A percentile compares a stretch with the other conserved stretches of the same genome.
Evolutionary conservation across 2,797 vertebrate genomes (phyloP).

Genomic region (Eleutherodactylus coqui): DNA sequence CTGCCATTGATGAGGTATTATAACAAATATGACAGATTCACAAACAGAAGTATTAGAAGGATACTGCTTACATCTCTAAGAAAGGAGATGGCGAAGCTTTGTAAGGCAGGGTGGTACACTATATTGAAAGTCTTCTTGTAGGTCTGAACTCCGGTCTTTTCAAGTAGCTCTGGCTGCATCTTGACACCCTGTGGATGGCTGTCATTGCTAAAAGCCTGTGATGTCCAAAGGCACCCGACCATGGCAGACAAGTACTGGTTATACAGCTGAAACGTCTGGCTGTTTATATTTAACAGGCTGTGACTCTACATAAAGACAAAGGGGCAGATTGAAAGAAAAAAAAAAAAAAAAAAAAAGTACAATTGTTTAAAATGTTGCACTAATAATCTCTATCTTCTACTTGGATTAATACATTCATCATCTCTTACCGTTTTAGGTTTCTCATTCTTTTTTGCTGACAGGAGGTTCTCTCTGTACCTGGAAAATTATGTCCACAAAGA

Average conservation of each 20-base stretch:
- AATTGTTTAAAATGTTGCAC: background rate
- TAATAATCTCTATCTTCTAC: background rate
- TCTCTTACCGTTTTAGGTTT: constrained; percentile 79
- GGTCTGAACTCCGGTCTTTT: constrained; percentile 73
- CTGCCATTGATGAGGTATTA: too few species aligned
- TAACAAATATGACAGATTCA: too few species aligned
- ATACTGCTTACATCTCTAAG: constrained; percentile 79
- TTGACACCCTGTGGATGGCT: constrained; percentile 70
- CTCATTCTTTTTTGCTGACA: constrained; percentile 85
- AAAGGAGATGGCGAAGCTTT: constrained; percentile 82
- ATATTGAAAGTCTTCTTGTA: constrained; percentile 81
- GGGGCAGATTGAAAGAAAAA: background rate
- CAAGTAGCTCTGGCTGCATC: constrained; percentile 77
- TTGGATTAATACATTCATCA: background rate
- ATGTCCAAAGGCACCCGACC: constrained; percentile 92
- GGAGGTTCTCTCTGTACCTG: constrained; percentile 90
- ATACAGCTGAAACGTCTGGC: constrained; percentile 82
- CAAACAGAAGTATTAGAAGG: background rate
- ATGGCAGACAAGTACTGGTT: constrained; percentile 85
- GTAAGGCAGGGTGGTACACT: constrained; percentile 87
- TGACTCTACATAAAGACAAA: constrained; percentile 65
- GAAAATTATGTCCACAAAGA: background rate
- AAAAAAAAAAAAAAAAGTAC: constrained; percentile 42
- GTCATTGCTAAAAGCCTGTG: constrained; percentile 78
- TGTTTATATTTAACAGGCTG: constrained; percentile 83